Base-by-base conservation (phyloP, 1,140 invertebrate genomes). In the Leptoteleia sp. region DNA sequence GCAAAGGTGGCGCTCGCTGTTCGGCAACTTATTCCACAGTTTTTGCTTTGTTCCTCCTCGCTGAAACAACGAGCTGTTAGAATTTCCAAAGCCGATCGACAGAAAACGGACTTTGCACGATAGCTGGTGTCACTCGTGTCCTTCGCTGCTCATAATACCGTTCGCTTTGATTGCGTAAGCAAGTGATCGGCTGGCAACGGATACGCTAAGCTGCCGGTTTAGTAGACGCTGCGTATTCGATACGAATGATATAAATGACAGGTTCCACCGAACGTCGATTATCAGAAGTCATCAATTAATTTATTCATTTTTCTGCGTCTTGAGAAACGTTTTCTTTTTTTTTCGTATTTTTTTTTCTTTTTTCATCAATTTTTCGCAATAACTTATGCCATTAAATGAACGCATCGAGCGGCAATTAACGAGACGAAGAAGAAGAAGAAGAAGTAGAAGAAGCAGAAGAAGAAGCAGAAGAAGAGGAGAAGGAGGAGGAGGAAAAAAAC, bases 121-220 rank as follows among this genome's bases (percentile, higher is more conserved):
- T 82, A 78, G 72, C 81, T 64, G 45, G 80, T 82, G 83, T 85
- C 81, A 82, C 80, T 83, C 68, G 82, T 81, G 85, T 87, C 85
- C 86, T 87, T 87, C 84, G 80, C 76, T 81, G 81, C 76, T 85
- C 71, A 82, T 85, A 85, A 85, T 85, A 83, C 84, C 84, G 84
- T 83, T 87, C 84, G 78, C 79, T 82, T 83, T 75, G 83, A 72
- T 88, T 88, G 82, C 84, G 85, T 86, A 88, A 87, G 78, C 81
- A 79, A 83, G 81, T 82, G 83, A 86, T 85, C 70, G 84, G 80
- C 80, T 72, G 47, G 82, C 77, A 83, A 84, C 82, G 71, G 75
- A 73, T 81, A 85, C 79, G 76, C 73, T 76, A 64, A 76, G 72
- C 68, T 75, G 73, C 52, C 52, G 70, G 75, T 76, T 70, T 75